Conservation (phyloP, 2,797 vertebrate genomes). For the Triplophysa bombifrons region DNA sequence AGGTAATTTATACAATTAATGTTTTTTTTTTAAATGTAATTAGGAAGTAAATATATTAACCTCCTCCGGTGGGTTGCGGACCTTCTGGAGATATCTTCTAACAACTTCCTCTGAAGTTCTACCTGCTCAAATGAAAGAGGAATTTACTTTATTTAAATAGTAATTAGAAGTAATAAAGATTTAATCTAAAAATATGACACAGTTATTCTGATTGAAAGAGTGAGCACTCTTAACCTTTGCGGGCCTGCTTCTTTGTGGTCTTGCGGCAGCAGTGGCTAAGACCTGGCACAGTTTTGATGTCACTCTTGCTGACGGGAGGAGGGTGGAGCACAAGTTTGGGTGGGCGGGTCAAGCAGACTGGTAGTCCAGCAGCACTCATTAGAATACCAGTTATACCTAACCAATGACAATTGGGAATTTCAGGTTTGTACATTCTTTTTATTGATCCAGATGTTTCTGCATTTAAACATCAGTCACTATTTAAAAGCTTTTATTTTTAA, state of each 20-base stretch:
- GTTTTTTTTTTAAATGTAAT: background rate
- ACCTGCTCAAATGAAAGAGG: conserved; percentile 69
- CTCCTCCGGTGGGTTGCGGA: conserved; percentile 91
- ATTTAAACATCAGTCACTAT: conserved; percentile 4
- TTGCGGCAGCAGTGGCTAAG: conserved; percentile 94
- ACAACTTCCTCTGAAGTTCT: conserved; percentile 95
- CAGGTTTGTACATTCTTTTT: background rate
- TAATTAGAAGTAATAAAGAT: background rate
- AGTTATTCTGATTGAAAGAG: background rate
- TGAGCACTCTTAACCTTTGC: conserved; percentile 80
- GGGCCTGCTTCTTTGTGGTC: conserved; percentile 93
- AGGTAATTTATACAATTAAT: background rate
- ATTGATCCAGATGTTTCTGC: background rate
- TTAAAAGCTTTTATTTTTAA: conserved; percentile 2
- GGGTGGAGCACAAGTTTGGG: conserved; percentile 93
- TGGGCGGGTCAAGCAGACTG: conserved; percentile 92
- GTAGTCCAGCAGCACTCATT: conserved; percentile 94
- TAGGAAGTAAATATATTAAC: conserved; percentile 63
- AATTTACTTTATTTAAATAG: background rate
- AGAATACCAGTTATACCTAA: conserved; percentile 95
- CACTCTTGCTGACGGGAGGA: conserved; percentile 93
- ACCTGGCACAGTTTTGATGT: conserved; percentile 93
- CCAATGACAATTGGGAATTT: conserved; percentile 37
- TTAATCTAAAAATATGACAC: background rate
- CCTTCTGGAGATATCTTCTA: conserved; percentile 93